Evolutionary conservation across 2,113 vertebrate genomes (phyloP).

Genomic region (Nanorana parkeri): DNA sequence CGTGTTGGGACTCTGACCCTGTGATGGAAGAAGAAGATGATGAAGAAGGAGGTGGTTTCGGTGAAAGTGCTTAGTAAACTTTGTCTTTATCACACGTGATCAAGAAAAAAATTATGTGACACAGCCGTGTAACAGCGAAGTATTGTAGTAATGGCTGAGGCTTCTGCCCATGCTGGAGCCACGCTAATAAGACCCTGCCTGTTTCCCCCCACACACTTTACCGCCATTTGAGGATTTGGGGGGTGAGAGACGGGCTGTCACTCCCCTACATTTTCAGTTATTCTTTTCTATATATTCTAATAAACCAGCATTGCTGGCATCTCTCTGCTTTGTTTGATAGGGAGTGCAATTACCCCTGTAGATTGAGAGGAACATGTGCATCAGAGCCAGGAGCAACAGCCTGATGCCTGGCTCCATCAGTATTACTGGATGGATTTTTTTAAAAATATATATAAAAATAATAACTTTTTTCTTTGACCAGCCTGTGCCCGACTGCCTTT

Average conservation of each 20-base stretch:
- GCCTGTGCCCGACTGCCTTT: conserved; percentile 50
- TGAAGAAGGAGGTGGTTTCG: conserved; percentile 51
- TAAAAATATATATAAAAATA: neutral
- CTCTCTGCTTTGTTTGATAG: conserved; percentile 46
- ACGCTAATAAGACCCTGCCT: conserved; percentile 46
- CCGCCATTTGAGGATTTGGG: conserved; percentile 13
- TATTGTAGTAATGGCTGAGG: conserved; percentile 56
- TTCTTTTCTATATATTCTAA: conserved; percentile 54
- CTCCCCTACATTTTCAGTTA: conserved; percentile 39
- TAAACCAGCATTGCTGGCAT: conserved; percentile 13
- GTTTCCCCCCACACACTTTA: conserved; percentile 17
- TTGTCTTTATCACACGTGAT: conserved; percentile 1
- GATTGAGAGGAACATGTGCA: conserved; percentile 31
- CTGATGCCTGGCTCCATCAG: conserved; percentile 35
- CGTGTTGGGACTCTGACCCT: conserved; percentile 94
- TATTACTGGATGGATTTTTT: conserved; percentile 45
- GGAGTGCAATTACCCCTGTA: conserved; percentile 42
- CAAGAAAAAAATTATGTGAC: conserved; percentile 36
- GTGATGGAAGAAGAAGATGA: conserved; percentile 86
- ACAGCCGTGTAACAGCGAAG: conserved; percentile 56
- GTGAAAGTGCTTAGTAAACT: conserved; percentile 50
- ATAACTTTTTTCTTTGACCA: conserved; percentile 18
- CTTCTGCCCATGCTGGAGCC: conserved; percentile 27
- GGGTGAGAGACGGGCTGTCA: conserved; percentile 16
- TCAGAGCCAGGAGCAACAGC: conserved; percentile 30